phyloP scores from a whole-genome alignment of 1,140 invertebrate species.

The Ephestia elutella region DNA sequence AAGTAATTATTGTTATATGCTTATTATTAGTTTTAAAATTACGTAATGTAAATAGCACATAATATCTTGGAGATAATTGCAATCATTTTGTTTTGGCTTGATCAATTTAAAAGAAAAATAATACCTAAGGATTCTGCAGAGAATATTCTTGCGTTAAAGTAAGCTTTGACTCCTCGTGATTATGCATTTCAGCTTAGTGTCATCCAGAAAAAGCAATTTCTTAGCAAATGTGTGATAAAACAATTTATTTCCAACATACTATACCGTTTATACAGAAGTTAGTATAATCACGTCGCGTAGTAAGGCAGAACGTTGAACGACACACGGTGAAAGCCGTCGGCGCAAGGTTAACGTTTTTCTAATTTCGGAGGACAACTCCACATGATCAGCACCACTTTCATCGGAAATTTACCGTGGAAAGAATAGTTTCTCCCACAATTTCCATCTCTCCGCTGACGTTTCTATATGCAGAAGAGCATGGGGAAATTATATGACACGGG shows the following conservation, averaged over 20 bases:
- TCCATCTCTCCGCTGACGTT: constrained; percentile 19
- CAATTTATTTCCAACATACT: background rate
- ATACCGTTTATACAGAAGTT: background rate
- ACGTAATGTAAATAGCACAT: too few relatives aligned
- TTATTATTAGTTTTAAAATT: too few relatives aligned
- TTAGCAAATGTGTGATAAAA: background rate
- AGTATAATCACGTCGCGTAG: constrained; percentile 39
- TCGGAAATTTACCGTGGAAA: constrained; percentile 57
- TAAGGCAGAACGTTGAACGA: constrained; percentile 31
- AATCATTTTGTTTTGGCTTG: too few relatives aligned
- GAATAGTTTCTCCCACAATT: constrained; percentile 34
- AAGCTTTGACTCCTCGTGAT: too few relatives aligned
- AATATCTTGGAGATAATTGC: too few relatives aligned
- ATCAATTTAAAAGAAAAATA: too few relatives aligned
- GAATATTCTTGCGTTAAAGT: too few relatives aligned
- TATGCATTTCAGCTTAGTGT: too few relatives aligned
- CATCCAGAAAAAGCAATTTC: too few relatives aligned
- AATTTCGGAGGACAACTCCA: constrained; percentile 42
- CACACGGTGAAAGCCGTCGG: constrained; percentile 54
- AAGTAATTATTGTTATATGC: too few relatives aligned
- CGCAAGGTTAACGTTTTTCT: constrained; percentile 63
- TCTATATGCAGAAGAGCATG: constrained; percentile 4
- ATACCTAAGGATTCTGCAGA: too few relatives aligned
- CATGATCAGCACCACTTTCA: constrained; percentile 29
- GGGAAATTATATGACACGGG: constrained; percentile 7